Percentiles rank a stretch among this genome's conserved stretches.
These are phyloP conservation scores for Eulemur mongoz DNA, from an alignment of 2,797 vertebrate genomes.

Conservation along the genomic window DNA sequence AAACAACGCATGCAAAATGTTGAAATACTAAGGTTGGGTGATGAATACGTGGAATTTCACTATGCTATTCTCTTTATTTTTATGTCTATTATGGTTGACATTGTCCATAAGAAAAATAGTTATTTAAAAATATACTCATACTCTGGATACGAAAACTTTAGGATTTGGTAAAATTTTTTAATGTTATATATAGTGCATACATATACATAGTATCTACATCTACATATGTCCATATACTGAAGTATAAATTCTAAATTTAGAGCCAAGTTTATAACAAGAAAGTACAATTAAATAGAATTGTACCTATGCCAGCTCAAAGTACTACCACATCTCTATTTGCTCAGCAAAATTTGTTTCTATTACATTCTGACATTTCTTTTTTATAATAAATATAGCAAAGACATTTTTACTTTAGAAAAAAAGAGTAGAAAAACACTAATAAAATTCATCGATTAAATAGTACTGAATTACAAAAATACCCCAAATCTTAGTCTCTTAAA, in stretches of 20 bases:
- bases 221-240: conserved; percentile 2
- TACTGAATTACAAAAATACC: conserved; percentile 14
- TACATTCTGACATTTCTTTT: conserved; percentile 17
- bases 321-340: background rate
- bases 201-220: background rate
- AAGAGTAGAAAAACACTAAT: background rate
- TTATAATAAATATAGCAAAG: conserved; percentile 44
- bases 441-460: background rate
- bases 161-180: background rate
- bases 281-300: conserved; percentile 3
- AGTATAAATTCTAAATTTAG: conserved; percentile 19
- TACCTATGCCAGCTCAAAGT: conserved; percentile 35
- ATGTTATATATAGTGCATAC: background rate
- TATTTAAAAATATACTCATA: background rate
- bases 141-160: background rate
- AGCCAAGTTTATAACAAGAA: conserved; percentile 43
- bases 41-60: background rate
- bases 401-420: conserved; percentile 39
- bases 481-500: background rate
- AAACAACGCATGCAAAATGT: conserved; percentile 8
- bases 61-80: background rate
- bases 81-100: conserved; percentile 38
- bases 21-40: background rate
- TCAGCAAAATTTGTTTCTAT: conserved; percentile 35
- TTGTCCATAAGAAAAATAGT: background rate